Evolutionary conservation across 1,140 invertebrate genomes (phyloP).

Genomic region (Drosophila orosa): DNA sequence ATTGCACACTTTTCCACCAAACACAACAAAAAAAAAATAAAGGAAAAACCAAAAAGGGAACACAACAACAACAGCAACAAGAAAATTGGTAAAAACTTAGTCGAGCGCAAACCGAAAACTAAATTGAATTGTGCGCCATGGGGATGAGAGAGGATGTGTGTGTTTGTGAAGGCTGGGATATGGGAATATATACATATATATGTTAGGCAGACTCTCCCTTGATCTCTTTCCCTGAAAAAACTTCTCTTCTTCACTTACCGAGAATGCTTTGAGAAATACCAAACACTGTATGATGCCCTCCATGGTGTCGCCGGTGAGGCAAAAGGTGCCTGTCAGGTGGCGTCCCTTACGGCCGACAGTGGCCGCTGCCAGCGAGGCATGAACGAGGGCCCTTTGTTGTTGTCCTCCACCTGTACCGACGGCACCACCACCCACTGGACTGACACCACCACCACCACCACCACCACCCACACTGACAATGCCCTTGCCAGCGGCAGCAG

Average conservation of each 20-base stretch:
- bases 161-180: background rate
- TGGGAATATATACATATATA: slow-evolving; percentile 9
- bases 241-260: slow-evolving; percentile 88
- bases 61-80: background rate
- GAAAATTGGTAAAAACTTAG: slow-evolving; percentile 52
- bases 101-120: slow-evolving; percentile 76
- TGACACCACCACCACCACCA: slow-evolving; percentile 84
- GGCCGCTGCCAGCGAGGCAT: slow-evolving; percentile 90
- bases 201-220: background rate
- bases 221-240: background rate
- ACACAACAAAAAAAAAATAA: slow-evolving; percentile 13
- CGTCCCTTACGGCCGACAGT: slow-evolving; percentile 90
- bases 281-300: slow-evolving; percentile 96
- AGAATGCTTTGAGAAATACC: slow-evolving; percentile 95
- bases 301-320: slow-evolving; percentile 94
- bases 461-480: slow-evolving; percentile 72
- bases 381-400: slow-evolving; percentile 89
- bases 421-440: slow-evolving; percentile 40
- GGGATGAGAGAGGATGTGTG: slow-evolving; percentile 23
- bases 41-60: slow-evolving; percentile 11
- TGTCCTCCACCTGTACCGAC: slow-evolving; percentile 83
- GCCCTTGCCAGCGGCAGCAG: slow-evolving; percentile 84
- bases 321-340: slow-evolving; percentile 93
- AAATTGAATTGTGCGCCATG: slow-evolving; percentile 74
- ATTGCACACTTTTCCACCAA: slow-evolving; percentile 69